Evolutionary conservation across 2,797 vertebrate species (phyloP).

Genomic region (Crocodylus rhombifer): DNA sequence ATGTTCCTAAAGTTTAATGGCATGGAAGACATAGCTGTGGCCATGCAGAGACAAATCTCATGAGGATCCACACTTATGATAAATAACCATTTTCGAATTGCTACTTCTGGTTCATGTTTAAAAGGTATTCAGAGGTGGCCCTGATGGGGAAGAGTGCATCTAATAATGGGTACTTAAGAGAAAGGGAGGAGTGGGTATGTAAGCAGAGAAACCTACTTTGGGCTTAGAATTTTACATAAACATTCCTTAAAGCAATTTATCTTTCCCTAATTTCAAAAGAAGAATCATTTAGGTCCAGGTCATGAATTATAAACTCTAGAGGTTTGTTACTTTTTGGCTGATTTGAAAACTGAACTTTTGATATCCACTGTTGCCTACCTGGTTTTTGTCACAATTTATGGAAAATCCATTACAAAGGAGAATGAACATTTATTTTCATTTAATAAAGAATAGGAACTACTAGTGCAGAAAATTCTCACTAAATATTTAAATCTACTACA

Average conservation of each 20-base stretch:
- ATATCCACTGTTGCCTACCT: neutral
- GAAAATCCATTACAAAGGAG: neutral
- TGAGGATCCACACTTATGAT: neutral
- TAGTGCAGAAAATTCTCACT: neutral
- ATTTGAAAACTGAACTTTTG: neutral
- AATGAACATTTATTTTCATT: neutral
- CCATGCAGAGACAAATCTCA: neutral
- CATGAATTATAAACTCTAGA: neutral
- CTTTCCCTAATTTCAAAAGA: neutral
- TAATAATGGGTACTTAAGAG: neutral
- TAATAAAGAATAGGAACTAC: neutral
- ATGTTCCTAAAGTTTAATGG: neutral
- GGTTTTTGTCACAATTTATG: neutral
- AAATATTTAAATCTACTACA: neutral
- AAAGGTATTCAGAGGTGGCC: neutral
- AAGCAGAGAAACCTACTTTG: neutral
- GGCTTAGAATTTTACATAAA: neutral
- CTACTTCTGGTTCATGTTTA: neutral
- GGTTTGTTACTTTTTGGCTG: neutral
- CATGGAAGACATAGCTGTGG: neutral
- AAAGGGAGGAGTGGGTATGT: neutral
- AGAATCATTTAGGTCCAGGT: neutral
- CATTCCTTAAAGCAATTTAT: too few relatives aligned
- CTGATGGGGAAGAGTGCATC: neutral
- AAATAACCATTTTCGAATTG: neutral